phyloP scores from a whole-genome alignment of 2,797 vertebrate genomes.

The Crocidura indochinensis region DNA sequence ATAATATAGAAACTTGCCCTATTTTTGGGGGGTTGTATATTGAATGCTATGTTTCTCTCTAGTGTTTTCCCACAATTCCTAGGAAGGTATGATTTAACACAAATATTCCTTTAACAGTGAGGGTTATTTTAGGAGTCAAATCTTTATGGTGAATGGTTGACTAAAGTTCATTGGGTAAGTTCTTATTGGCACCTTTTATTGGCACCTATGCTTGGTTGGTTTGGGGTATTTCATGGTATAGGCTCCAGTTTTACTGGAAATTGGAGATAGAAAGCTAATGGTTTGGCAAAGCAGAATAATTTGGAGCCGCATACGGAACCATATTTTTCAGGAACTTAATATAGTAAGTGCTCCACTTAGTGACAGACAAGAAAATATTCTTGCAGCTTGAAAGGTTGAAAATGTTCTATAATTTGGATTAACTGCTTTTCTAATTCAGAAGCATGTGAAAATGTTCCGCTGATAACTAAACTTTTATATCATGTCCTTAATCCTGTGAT shows the following conservation, averaged over 20 bases:
- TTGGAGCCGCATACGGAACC: not conserved
- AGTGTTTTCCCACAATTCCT: slow-evolving; percentile 26
- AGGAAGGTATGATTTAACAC: slow-evolving; percentile 40
- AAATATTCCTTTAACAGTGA: slow-evolving; percentile 35
- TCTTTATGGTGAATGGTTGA: slow-evolving; percentile 6
- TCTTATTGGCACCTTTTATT: slow-evolving; percentile 32
- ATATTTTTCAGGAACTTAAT: slow-evolving; percentile 42
- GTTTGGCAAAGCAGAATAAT: slow-evolving; percentile 44
- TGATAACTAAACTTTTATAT: not conserved
- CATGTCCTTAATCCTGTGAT: slow-evolving; percentile 21
- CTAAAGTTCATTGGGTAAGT: slow-evolving; percentile 48
- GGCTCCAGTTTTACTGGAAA: slow-evolving; percentile 57
- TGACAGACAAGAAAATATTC: slow-evolving; percentile 38
- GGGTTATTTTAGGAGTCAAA: slow-evolving; percentile 42
- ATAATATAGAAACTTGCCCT: slow-evolving; percentile 53
- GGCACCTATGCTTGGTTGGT: slow-evolving; percentile 17
- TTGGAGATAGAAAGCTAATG: slow-evolving; percentile 32
- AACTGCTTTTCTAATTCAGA: slow-evolving; percentile 3
- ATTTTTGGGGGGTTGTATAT: not conserved
- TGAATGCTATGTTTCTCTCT: not conserved
- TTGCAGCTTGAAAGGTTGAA: slow-evolving; percentile 53
- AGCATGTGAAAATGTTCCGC: slow-evolving; percentile 12
- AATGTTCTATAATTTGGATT: slow-evolving; percentile 50
- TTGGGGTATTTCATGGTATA: slow-evolving; percentile 44
- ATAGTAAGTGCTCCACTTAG: slow-evolving; percentile 8